Evolutionary conservation across 1,140 invertebrate genomes (phyloP), one percentile per base, ranked within the genome.

Genomic region (Liolophura sinensis): DNA sequence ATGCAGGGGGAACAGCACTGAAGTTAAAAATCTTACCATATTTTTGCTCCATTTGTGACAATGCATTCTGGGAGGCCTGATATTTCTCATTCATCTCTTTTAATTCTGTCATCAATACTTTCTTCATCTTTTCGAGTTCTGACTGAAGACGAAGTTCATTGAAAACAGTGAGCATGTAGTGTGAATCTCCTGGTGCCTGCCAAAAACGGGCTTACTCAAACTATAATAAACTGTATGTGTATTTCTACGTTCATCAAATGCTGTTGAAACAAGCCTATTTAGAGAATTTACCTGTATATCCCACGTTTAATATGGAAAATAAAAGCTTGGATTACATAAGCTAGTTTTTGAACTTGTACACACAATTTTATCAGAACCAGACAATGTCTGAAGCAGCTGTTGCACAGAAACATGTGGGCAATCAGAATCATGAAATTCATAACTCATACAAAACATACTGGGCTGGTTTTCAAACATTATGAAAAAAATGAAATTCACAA

Each of bases 81-180:
- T 69, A 73, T 64, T 80, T 81, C 22, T 76, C 71, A 66, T 76
- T 77, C 54, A 78, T 49, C 47, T 78, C 77, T 25, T 72, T 57
- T 27, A 81, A 57, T 66, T 81, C 79, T 25, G 62, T 78, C 73
- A 78, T 74, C 52, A 79, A 80, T 64, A 79, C 73, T 27, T 79
- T 73, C 58, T 74, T 79, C 31, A 78, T 62, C 59, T 75, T 73
- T 27, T 81, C 76, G 27, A 77, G 71, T 59, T 78, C 71, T 61
- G 64, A 66, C 73, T 77, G 62, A n/a, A n/a, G n/a, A n/a, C n/a
- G n/a, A n/a, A n/a, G n/a, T n/a, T n/a, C n/a, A n/a, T n/a, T n/a
- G n/a, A 48, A 74, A 68, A 18, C 14, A 56, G 47, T 22, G 27
- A 59, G 27, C 18, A 59, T 31, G 7, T 4, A 24, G 1, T 5